Evolutionary conservation across 2,888 invertebrate genomes (phyloP), one percentile per base, ranked within the genome.

Genomic region (Bembecia ichneumoniformis): DNA sequence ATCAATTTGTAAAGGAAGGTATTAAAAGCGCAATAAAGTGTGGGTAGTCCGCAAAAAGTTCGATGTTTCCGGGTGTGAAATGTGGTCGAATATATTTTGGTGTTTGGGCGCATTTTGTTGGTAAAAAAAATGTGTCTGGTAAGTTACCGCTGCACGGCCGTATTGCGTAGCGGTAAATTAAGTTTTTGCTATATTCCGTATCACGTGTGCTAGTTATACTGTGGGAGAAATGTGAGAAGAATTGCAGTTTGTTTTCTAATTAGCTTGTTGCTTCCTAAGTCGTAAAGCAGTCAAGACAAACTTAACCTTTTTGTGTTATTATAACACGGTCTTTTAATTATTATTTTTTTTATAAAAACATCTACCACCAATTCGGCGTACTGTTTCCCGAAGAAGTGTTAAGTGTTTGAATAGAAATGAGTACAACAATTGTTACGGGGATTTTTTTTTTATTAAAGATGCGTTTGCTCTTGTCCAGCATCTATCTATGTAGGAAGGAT

Each of bases 1-100:
- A 28, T 7, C 28, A 28, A 2, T 28, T 28, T 28, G 28, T 28
- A 28, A 9, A 28, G 28, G 28, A 28, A 28, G 20, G 20, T 28
- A 28, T 28, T 28, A 28, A 28, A 28, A 28, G 28, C 28, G 28
- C 28, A 28, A 28, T 40, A 40, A 40, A 40, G 4, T 40, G 40
- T 13, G 15, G 16, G 17, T 44, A 16, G 11, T 15, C 44, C 16
- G 44, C 44, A 82, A 82, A 79, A 77, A 62, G 67, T 69, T 65
- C 54, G 68, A 73, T 68, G 64, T 82, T 83, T 81, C 79, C 83
- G 78, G 80, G 79, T 79, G 80, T 82, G 74, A 83, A 82, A 81
- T 82, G 77, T 79, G 80, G 72, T 68, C 62, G 71, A 62, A 28
- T 68, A 69, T 78, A 76, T 81, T 28, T 82, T 75, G 73, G 74